Base-by-base conservation (phyloP, 2,888 invertebrate genomes). In the Hirtodrosophila confusa region DNA sequence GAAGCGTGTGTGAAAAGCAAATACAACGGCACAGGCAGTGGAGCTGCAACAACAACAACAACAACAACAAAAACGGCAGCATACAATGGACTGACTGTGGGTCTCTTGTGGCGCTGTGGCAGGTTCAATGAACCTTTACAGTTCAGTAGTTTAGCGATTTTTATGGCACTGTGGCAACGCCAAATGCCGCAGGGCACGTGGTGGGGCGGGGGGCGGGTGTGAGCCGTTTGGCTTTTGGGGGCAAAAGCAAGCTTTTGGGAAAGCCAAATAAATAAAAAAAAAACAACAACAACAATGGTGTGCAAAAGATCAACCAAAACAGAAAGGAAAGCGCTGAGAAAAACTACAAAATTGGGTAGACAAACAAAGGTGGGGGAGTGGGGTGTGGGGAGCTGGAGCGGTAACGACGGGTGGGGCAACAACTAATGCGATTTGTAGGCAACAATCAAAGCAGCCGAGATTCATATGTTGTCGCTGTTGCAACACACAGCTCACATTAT, bases 141-240 rank as follows among this genome's bases (percentile, higher is more conserved):
- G 88, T 86, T 84, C 88, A 87, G 86, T 86, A 87, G 89, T 84
- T 86, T 89, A 87, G 82, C 79, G 76, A 86, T 86, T 86, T 86
- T 85, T 85, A 55, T 75, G 76, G 48, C 79, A 78, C 75, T 78
- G 68, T 78, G 79, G 71, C 78, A 78, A 58, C 65, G 63, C 57
- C 68, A 69, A 62, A 55, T 37, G 24, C 47, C 53, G 49, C 47
- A 27, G 35, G 29, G 45, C 43, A 51, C 10, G 49, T 23, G 69
- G 17, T 17, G 17, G 17, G 17, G 17, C 17, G 17, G 17, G 17
- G 17, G 17, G 1, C 31, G 9, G 27, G 5, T 6, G 31, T 47
- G 17, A 11, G 29, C 27, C 27, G 27, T 11, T 11, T 23, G 33
- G 7, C 17, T 43, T 55, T 63, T 60, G 61, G 44, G 64, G 56